Percentiles rank a stretch among this genome's conserved stretches.
Evolutionary conservation across 2,113 vertebrate genomes (phyloP).

Genomic region (Eolophus roseicapilla): DNA sequence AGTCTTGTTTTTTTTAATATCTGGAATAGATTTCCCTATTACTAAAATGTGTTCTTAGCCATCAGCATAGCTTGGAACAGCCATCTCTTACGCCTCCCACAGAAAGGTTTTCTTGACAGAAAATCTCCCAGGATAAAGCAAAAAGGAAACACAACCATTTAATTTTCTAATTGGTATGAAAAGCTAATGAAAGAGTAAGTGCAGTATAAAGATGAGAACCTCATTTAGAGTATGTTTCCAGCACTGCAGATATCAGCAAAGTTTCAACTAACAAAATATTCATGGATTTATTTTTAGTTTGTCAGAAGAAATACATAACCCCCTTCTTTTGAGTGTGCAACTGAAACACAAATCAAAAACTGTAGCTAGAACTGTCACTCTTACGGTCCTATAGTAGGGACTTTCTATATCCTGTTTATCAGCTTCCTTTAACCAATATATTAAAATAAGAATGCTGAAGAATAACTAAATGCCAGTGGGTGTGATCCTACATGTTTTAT

Average conservation of each 20-base stretch:
- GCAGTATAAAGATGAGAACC: not conserved
- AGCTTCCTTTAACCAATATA: not conserved
- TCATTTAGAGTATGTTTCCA: not conserved
- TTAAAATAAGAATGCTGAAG: conserved; percentile 4
- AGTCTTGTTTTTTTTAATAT: not conserved
- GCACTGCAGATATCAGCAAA: not conserved
- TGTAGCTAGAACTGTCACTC: not conserved
- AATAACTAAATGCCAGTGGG: not conserved
- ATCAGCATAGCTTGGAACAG: not conserved
- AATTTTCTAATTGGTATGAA: conserved; percentile 12
- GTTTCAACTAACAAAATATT: conserved; percentile 3
- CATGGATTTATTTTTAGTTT: not conserved
- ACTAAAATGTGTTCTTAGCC: not conserved
- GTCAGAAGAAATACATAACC: not conserved
- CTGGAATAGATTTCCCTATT: not conserved
- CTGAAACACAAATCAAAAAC: not conserved
- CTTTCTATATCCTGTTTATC: not conserved
- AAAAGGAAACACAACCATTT: not conserved
- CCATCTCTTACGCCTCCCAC: not conserved
- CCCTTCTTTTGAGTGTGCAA: not conserved
- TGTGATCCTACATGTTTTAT: not conserved
- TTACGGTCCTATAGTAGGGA: not conserved
- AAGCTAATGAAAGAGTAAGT: not conserved
- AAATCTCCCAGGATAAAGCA: not conserved
- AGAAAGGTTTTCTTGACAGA: not conserved